These are phyloP conservation scores for Acomys russatus DNA, from an alignment of 2,797 vertebrate genomes.

Conservation along the genomic window DNA sequence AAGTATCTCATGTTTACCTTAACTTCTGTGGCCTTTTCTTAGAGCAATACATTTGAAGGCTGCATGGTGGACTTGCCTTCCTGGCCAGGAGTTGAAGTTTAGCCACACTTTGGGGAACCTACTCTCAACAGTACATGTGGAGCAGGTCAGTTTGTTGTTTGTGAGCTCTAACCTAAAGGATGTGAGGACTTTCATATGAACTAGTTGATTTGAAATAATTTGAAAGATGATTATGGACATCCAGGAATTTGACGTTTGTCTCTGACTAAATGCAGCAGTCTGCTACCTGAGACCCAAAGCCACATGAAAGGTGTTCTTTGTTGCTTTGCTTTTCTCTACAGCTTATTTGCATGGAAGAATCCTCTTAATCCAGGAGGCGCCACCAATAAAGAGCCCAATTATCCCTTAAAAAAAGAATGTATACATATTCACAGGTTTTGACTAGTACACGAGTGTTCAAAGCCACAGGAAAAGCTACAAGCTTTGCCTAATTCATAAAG, in stretches of 20 bases:
- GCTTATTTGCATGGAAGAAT: slow-evolving; percentile 88
- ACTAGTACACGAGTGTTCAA: slow-evolving; percentile 88
- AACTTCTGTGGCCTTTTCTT: slow-evolving; percentile 13
- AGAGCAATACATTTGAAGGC: neutral
- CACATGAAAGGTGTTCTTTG: slow-evolving; percentile 82
- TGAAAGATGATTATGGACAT: slow-evolving; percentile 54
- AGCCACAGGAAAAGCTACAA: slow-evolving; percentile 83
- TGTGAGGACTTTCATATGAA: slow-evolving; percentile 14
- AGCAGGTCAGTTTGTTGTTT: neutral
- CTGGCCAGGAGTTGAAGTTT: neutral
- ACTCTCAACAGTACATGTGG: neutral
- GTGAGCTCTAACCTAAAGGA: neutral
- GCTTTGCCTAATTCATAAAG: slow-evolving; percentile 84
- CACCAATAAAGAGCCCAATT: slow-evolving; percentile 89
- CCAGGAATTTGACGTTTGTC: slow-evolving; percentile 73
- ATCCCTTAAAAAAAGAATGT: slow-evolving; percentile 87
- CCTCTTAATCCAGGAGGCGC: slow-evolving; percentile 92
- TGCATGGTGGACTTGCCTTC: neutral
- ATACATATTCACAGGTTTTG: slow-evolving; percentile 90
- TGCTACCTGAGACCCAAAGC: slow-evolving; percentile 60
- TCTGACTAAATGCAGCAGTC: slow-evolving; percentile 59
- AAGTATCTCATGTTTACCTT: neutral
- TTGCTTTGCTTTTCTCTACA: slow-evolving; percentile 72
- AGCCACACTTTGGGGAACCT: neutral
- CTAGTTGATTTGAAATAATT: slow-evolving; percentile 57